phyloP scores from a whole-genome alignment of 2,113 vertebrate genomes.

The Accipiter cooperii region DNA sequence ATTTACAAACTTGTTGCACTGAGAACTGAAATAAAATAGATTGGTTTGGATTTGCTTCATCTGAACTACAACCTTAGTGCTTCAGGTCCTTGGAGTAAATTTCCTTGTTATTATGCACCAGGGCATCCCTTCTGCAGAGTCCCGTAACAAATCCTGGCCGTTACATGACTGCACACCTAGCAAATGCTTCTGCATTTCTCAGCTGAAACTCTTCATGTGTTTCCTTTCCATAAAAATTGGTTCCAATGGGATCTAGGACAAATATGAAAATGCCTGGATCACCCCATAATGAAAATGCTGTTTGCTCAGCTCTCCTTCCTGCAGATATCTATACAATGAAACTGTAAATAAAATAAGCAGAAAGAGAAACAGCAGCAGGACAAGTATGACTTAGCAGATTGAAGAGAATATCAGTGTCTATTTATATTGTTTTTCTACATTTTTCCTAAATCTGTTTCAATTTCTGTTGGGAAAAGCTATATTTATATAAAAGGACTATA shows the following conservation, averaged over 20 bases:
- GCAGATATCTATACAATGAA: background rate
- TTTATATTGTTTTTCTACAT: background rate
- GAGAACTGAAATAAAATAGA: background rate
- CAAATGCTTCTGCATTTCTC: background rate
- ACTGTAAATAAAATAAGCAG: background rate
- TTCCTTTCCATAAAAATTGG: background rate
- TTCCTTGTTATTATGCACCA: background rate
- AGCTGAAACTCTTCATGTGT: background rate
- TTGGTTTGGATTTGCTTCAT: background rate
- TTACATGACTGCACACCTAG: background rate
- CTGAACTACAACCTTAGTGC: background rate
- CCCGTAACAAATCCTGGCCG: background rate
- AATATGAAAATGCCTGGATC: background rate
- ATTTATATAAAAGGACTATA: background rate
- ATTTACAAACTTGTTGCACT: background rate
- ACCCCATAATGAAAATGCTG: background rate
- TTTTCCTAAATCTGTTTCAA: background rate
- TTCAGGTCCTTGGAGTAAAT: background rate
- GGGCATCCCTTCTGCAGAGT: background rate
- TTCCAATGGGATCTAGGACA: background rate
- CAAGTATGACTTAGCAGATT: background rate
- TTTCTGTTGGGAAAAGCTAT: background rate
- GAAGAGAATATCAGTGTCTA: background rate
- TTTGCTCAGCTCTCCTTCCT: background rate
- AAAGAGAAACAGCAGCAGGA: background rate